Evolutionary conservation across 1,140 invertebrate species (phyloP).

Genomic region (Dinoponera quadriceps): DNA sequence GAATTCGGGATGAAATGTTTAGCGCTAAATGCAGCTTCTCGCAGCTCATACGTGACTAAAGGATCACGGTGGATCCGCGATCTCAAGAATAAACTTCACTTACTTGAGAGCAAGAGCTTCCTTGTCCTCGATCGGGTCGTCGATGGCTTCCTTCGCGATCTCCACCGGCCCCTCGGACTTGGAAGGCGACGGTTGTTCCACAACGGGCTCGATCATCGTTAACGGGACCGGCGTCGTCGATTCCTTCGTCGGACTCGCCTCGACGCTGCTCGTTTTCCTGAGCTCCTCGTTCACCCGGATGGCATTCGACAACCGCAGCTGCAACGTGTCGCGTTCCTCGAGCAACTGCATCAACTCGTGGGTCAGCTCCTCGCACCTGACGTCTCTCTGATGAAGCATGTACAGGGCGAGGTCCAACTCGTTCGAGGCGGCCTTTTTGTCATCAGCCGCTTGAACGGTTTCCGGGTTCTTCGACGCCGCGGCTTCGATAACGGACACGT

Average conservation of each 20-base stretch:
- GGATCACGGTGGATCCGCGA: neutral
- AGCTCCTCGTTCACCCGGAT: constrained; percentile 90
- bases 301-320: constrained; percentile 92
- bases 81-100: constrained; percentile 52
- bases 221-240: neutral
- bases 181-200: constrained; percentile 77
- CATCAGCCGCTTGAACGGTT: neutral
- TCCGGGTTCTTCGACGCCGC: constrained; percentile 20
- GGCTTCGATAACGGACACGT: constrained; percentile 56
- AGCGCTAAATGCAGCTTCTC: neutral
- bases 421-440: constrained; percentile 56
- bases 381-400: constrained; percentile 94
- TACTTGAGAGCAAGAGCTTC: constrained; percentile 83
- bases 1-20: neutral
- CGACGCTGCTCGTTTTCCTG: constrained; percentile 71
- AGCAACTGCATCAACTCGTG: constrained; percentile 93
- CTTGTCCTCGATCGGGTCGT: constrained; percentile 79
- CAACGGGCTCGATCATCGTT: constrained; percentile 54
- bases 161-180: constrained; percentile 80
- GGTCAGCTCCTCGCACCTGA: constrained; percentile 95
- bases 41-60: neutral
- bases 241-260: constrained; percentile 73
- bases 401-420: constrained; percentile 94
- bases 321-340: constrained; percentile 94
- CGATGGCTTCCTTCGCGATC: constrained; percentile 82